A percentile compares a stretch with the other conserved stretches of the same genome.
phyloP scores from a whole-genome alignment of 2,113 vertebrate genomes.

The Diadophis punctatus region DNA sequence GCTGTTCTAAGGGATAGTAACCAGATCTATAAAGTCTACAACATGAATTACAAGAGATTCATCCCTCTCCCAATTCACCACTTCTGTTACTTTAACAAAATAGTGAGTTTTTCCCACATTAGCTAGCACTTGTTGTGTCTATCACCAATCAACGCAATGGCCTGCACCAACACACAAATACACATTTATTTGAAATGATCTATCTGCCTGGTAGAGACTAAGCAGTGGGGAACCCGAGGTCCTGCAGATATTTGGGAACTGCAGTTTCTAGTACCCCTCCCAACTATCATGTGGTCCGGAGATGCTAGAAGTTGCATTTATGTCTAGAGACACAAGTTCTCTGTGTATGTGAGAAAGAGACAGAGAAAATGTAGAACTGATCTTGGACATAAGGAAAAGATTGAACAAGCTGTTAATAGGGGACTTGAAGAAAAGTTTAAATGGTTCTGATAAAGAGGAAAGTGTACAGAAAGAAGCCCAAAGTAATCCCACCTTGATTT shows the following conservation, averaged over 20 bases:
- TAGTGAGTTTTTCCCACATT: background rate
- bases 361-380: background rate
- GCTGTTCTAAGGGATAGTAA: background rate
- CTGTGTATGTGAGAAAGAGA: background rate
- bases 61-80: background rate
- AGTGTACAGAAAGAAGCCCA: background rate
- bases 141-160: background rate
- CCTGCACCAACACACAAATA: background rate
- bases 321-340: background rate
- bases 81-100: background rate
- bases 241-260: background rate
- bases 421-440: background rate
- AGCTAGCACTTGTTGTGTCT: background rate
- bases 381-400: background rate
- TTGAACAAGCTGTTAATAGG: background rate
- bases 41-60: background rate
- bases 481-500: background rate
- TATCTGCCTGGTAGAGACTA: background rate
- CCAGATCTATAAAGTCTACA: conserved; percentile 10
- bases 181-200: background rate
- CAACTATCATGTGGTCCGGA: background rate
- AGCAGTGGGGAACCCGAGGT: background rate
- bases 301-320: background rate
- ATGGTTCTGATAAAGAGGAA: background rate
- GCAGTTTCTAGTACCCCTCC: background rate